Base-by-base conservation (phyloP, 64 coral and sea anemone species). In the Porites lutea region DNA sequence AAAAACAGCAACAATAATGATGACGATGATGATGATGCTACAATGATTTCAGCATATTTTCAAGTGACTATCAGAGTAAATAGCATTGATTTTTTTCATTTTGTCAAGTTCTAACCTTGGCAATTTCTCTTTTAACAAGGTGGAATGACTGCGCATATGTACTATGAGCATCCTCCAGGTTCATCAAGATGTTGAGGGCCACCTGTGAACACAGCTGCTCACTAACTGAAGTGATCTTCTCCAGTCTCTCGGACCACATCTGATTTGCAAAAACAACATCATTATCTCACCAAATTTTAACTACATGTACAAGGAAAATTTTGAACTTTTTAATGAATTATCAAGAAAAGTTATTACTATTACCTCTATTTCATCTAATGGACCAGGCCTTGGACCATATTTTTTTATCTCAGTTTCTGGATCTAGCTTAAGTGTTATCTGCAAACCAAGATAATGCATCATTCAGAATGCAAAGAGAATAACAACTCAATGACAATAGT, bases 111-210 rank as follows among this genome's bases (percentile, higher is more conserved):
- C 77, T 13, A 68, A 99, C 97, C 97, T 99, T 99, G 71, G 88
- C 88, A 82, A 99, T 96, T 88, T 99, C 97, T 82, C 92, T 95
- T 48, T 96, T 99, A 21, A 99, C 88, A 48, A 99, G 77, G 65
- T 96, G 91, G 89, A 99, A 99, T n/a, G 94, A 96, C 54, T 96
- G 94, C 72, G 94, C 91, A 89, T 99, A 99, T 85, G 97, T 96
- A 78, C 97, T 99, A 72, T 94, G 94, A 18, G 97, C 94, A 86
- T 99, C 97, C 80, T 99, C 97, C 37, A 99, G 87, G 79, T 99
- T 99, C 94, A 99, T 99, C 60, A 99, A 88, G 60, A 99, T 99
- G 77, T 99, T 96, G 15, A 96, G 61, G 15, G 97, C 94, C 71
- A 99, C 88, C 80, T 96, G 94, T 53, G 97, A 99, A 77, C 88